These are phyloP conservation scores for Marcusenius ussheri DNA, from an alignment of 2,113 vertebrate genomes.

Conservation along the genomic window DNA sequence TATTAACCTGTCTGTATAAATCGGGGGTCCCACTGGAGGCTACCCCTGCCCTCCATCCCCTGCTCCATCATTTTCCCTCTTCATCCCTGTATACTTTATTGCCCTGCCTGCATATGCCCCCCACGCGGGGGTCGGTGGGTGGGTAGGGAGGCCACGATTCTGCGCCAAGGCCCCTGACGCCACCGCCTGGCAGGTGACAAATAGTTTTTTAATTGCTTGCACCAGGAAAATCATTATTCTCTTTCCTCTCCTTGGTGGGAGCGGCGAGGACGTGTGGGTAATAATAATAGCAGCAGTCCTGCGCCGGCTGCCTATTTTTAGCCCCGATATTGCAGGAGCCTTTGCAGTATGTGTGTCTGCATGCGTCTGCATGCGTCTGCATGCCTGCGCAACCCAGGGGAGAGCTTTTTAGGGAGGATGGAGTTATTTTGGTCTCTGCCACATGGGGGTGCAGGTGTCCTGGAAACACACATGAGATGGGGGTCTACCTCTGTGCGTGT, in stretches of 20 bases:
- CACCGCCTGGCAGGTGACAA: conserved; percentile 72
- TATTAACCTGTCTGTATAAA: conserved; percentile 72
- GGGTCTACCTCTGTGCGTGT: neutral
- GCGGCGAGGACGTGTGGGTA: conserved; percentile 56
- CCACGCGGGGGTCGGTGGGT: neutral
- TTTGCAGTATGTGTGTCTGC: neutral
- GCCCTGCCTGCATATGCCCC: neutral
- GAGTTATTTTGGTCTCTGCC: neutral
- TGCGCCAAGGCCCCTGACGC: conserved; percentile 57
- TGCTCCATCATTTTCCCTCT: neutral
- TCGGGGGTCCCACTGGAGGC: conserved; percentile 54
- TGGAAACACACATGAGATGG: neutral
- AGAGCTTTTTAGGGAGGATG: neutral
- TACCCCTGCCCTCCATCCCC: conserved; percentile 32
- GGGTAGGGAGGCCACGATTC: conserved; percentile 32
- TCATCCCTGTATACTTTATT: neutral
- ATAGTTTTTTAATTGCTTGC: conserved; percentile 88
- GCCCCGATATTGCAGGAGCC: conserved; percentile 48
- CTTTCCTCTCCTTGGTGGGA: conserved; percentile 65
- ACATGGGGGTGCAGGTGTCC: neutral
- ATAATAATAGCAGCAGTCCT: conserved; percentile 63
- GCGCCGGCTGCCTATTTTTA: conserved; percentile 62
- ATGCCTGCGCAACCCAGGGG: neutral
- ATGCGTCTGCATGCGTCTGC: neutral
- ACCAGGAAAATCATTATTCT: conserved; percentile 80